Conservation (phyloP, 2,797 vertebrate species). For the Steatocranus sp. region DNA sequence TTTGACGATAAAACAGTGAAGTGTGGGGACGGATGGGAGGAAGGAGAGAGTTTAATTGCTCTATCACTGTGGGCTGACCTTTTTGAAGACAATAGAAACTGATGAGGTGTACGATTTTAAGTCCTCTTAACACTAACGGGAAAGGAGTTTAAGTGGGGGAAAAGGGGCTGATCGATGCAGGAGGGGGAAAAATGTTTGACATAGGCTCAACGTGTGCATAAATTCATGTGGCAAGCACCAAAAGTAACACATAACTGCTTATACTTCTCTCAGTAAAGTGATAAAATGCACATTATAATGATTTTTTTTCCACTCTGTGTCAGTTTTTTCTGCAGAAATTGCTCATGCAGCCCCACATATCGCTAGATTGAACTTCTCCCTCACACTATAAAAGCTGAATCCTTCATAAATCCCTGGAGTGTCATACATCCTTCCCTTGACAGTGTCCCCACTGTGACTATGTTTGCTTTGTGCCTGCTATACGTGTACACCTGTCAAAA, state of each 20-base stretch:
- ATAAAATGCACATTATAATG: not conserved
- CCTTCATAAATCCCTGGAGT: not conserved
- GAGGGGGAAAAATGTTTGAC: not conserved
- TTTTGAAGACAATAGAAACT: not conserved
- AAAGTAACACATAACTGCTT: not conserved
- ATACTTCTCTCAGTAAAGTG: not conserved
- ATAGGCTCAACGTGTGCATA: not conserved
- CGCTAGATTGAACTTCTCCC: not conserved
- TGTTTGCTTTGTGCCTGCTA: not conserved
- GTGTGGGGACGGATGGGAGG: not conserved
- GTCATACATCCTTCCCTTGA: not conserved
- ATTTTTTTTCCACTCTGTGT: not conserved
- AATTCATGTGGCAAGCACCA: not conserved
- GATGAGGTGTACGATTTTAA: not conserved
- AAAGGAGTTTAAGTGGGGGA: not conserved
- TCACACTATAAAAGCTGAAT: not conserved
- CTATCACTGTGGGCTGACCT: constrained; percentile 16
- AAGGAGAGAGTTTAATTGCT: constrained; percentile 15
- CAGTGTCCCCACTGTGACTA: not conserved
- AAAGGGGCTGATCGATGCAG: not conserved
- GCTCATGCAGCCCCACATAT: not conserved
- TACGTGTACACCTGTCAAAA: not conserved
- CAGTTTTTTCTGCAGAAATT: not conserved
- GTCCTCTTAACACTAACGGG: not conserved
- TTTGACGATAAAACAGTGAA: constrained; percentile 3